These are phyloP conservation scores for Scartelaos histophorus DNA, from an alignment of 2,113 vertebrate species.

Conservation along the genomic window DNA sequence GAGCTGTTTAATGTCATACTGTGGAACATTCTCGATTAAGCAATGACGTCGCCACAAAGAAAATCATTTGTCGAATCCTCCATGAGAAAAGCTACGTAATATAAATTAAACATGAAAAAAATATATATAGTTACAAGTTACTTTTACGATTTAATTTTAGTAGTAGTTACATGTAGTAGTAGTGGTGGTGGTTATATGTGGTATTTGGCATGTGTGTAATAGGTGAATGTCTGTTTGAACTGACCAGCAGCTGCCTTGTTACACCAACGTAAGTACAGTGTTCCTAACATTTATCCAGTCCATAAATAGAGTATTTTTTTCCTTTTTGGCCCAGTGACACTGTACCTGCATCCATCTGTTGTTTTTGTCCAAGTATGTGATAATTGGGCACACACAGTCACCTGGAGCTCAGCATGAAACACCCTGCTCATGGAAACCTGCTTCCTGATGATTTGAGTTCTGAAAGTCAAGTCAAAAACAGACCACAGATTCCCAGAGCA, in stretches of 20 bases:
- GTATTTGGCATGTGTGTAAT: not conserved
- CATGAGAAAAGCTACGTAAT: too few relatives aligned
- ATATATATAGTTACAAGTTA: too few relatives aligned
- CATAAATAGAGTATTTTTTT: not conserved
- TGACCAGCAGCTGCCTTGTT: not conserved
- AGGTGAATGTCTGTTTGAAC: not conserved
- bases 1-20: too few relatives aligned
- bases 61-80: too few relatives aligned
- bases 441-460: constrained; percentile 8
- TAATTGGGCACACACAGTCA: constrained; percentile 29
- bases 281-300: not conserved
- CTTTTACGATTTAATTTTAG: too few relatives aligned
- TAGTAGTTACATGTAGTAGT: too few relatives aligned
- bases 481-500: constrained; percentile 13
- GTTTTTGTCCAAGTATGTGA: constrained; percentile 34
- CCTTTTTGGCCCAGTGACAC: constrained; percentile 16
- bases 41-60: too few relatives aligned
- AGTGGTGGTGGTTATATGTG: too few relatives aligned
- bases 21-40: too few relatives aligned
- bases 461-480: not conserved
- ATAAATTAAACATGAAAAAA: too few relatives aligned
- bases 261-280: too few relatives aligned
- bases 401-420: constrained; percentile 27
- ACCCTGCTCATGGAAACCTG: constrained; percentile 27
- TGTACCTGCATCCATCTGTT: constrained; percentile 48